Base-by-base conservation (phyloP, 2,113 vertebrate species). In the Cololabis saira region DNA sequence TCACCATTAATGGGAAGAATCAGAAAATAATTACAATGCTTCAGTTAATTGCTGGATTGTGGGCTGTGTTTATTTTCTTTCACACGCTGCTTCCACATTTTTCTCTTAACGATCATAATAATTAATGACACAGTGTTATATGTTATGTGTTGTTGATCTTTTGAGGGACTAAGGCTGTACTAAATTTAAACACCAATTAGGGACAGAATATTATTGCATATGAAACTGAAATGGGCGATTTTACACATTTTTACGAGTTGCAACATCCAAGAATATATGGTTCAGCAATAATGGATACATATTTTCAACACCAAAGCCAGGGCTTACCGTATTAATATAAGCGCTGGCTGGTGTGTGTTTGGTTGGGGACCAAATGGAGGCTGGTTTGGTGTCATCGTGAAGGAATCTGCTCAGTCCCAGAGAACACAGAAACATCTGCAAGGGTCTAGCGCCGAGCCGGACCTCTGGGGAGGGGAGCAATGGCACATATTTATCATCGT, bases 341-440 rank as follows among this genome's bases (percentile, higher is more conserved):
- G 10, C 15, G 12, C 4, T 40, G 53, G 57, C 43, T 45, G 16
- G 27, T 14, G 41, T 49, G 0, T 9, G 13, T 33, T 47, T 1
- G 18, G 27, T 16, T 55, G 18, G 19, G 47, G 70, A 78, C 3
- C 79, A 80, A 63, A 78, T 72, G 67, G 70, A 61, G 21, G 30
- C n/a, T 37, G 59, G 17, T 61, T 37, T 50, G 52, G 62, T 17
- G 62, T 17, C 54, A 43, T 51, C 12, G 13, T 37, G 61, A 61
- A 71, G 40, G 66, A 68, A 74, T 82, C 65, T 13, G 30, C 30
- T 48, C 53, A 0, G 45, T 58, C 57, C 53, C 62, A 45, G 49
- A 13, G 43, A 74, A 50, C 47, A 1, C 21, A 41, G 70, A 70
- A 78, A 75, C 87, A 81, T 81, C 64, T 80, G 79, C 12, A 43